These are phyloP conservation scores for Globodera ellingtonae DNA, from an alignment of 1,140 invertebrate genomes.

Conservation along the genomic window DNA sequence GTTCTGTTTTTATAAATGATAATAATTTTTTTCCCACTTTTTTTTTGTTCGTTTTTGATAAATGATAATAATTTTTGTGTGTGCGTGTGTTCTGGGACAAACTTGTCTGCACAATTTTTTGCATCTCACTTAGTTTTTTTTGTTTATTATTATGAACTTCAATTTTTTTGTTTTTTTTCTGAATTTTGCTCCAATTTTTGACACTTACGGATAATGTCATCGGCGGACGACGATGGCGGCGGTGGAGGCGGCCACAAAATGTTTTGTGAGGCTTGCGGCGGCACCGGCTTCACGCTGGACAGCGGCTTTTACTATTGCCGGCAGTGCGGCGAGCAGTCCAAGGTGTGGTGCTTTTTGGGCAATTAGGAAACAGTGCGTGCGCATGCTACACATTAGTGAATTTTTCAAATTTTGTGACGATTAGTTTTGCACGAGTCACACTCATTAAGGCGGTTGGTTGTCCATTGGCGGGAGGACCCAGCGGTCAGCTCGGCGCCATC, in stretches of 20 bases:
- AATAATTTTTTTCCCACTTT: fast-evolving
- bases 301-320: conserved; percentile 20
- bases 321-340: conserved; percentile 12
- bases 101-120: neutral
- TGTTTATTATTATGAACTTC: too few species aligned
- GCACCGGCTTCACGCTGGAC: neutral
- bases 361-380: too few species aligned
- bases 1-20: fast-evolving
- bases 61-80: neutral
- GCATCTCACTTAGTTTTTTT: neutral
- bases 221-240: neutral
- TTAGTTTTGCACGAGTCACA: too few species aligned
- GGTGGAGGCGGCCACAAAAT: neutral
- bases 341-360: neutral
- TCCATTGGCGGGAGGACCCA: too few species aligned
- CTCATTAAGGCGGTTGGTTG: too few species aligned
- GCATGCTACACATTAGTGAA: too few species aligned
- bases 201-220: neutral
- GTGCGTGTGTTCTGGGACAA: neutral
- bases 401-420: too few species aligned
- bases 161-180: neutral
- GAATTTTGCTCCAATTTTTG: neutral
- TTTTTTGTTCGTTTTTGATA: too few species aligned
- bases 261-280: conserved; percentile 7
- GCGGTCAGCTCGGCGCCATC: too few species aligned